Evolutionary conservation across 2,797 vertebrate species (phyloP).

Genomic region (Myotis planiceps): DNA sequence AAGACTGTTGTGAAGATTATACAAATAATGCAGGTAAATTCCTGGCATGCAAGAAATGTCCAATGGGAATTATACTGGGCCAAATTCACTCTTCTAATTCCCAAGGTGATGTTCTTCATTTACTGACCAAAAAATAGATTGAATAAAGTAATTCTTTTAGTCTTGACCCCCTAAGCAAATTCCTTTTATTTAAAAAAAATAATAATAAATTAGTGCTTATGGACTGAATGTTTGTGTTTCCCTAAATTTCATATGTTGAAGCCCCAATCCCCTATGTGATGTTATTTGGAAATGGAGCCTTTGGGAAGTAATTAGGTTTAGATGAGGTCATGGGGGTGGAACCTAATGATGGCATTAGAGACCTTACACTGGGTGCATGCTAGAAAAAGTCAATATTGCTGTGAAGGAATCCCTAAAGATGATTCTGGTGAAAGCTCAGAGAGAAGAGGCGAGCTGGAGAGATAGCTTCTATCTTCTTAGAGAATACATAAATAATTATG

Average conservation of each 20-base stretch:
- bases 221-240: neutral
- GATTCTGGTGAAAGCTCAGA: neutral
- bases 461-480: neutral
- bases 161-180: neutral
- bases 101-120: constrained; percentile 8
- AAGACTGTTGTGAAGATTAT: neutral
- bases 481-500: neutral
- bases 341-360: neutral
- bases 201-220: constrained; percentile 5
- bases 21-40: neutral
- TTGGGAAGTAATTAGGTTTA: neutral
- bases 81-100: neutral
- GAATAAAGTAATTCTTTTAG: neutral
- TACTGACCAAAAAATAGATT: neutral
- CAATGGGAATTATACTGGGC: neutral
- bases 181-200: neutral
- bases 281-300: neutral
- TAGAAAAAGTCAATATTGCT: neutral
- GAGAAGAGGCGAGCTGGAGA: neutral
- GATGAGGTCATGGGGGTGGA: neutral
- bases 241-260: neutral
- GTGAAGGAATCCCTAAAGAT: neutral
- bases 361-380: neutral
- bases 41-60: neutral
- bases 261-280: neutral